A percentile compares a stretch with the other conserved stretches of the same genome.
Conservation (phyloP, 2,113 vertebrate genomes). For the Phoxinus phoxinus region DNA sequence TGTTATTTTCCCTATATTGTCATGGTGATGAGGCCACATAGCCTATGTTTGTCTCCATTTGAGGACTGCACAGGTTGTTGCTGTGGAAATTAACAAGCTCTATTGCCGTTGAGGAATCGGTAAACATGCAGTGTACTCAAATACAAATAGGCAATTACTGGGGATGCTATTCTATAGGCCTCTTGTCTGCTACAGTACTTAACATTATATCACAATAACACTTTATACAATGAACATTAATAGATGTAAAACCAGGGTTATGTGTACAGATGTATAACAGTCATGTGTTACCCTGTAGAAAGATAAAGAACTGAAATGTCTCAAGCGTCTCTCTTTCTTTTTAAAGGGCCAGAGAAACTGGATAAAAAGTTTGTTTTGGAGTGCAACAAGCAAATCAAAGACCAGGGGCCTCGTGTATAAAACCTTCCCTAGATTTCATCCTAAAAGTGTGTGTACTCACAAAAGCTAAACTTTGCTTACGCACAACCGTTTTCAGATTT, state of each 20-base stretch:
- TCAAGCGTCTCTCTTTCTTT: neutral
- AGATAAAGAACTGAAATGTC: neutral
- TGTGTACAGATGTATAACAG: too few species aligned
- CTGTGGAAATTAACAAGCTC: neutral
- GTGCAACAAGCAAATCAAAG: neutral
- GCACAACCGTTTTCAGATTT: too few species aligned
- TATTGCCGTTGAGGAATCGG: neutral
- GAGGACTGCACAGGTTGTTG: neutral
- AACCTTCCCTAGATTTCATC: too few species aligned
- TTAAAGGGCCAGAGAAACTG: neutral
- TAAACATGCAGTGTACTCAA: neutral
- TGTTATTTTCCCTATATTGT: slow-evolving; percentile 11
- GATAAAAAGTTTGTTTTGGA: neutral
- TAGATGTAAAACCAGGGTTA: neutral
- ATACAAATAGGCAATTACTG: neutral
- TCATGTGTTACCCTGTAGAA: neutral
- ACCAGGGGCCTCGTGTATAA: too few species aligned
- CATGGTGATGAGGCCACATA: neutral
- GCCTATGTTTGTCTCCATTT: neutral
- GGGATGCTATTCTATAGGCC: neutral
- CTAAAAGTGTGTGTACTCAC: too few species aligned
- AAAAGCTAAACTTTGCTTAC: too few species aligned
- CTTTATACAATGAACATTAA: neutral
- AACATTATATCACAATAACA: neutral
- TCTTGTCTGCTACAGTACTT: neutral